Evolutionary conservation across 2,797 vertebrate species (phyloP).

Genomic region (Pipistrellus kuhlii): DNA sequence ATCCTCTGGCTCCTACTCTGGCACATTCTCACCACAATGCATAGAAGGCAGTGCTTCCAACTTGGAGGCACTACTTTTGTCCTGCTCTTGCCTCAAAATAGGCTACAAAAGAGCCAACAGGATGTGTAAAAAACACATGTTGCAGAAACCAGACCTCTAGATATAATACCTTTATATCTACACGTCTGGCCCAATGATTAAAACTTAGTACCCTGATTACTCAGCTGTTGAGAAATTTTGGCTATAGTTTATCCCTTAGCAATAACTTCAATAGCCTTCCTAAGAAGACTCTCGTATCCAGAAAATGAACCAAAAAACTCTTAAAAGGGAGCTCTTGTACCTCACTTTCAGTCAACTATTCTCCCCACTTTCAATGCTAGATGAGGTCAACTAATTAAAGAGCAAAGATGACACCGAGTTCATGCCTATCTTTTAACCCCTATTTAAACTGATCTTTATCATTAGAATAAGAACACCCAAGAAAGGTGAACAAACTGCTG

Average conservation of each 20-base stretch:
- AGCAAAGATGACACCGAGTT: constrained; percentile 13
- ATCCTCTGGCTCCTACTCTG: not conserved
- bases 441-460: constrained; percentile 51
- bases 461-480: constrained; percentile 26
- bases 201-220: constrained; percentile 21
- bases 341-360: constrained; percentile 6
- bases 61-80: not conserved
- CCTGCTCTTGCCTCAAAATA: constrained; percentile 35
- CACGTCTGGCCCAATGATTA: not conserved
- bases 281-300: constrained; percentile 47
- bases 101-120: not conserved
- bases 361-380: not conserved
- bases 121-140: not conserved
- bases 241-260: not conserved
- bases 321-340: not conserved
- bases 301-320: constrained; percentile 13
- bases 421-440: not conserved
- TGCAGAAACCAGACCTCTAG: not conserved
- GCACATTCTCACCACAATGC: not conserved
- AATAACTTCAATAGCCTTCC: constrained; percentile 11
- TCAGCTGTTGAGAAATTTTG: not conserved
- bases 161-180: not conserved
- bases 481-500: constrained; percentile 17
- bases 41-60: not conserved
- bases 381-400: constrained; percentile 36